Percentiles rank a stretch among this genome's conserved stretches.
phyloP scores from a whole-genome alignment of 92 coral and sea anemone genomes.

The Montipora capitata region DNA sequence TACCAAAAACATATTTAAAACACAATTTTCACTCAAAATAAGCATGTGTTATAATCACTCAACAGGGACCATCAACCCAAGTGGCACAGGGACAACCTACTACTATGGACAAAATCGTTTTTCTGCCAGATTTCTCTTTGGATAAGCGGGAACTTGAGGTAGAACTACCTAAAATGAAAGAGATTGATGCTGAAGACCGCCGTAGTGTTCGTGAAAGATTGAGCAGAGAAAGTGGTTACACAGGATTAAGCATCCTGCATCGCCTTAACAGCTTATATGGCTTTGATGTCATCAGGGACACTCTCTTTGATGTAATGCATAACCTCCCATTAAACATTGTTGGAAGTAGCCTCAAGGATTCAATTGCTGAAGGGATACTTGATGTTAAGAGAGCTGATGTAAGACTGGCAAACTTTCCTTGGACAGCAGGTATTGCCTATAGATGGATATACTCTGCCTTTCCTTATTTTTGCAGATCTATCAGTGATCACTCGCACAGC shows the following conservation, averaged over 20 bases:
- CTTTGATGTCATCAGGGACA: constrained; percentile 61
- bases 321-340: constrained; percentile 78
- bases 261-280: constrained; percentile 69
- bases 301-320: constrained; percentile 77
- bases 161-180: constrained; percentile 59
- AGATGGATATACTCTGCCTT: constrained; percentile 16
- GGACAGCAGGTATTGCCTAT: too few species aligned
- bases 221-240: constrained; percentile 68
- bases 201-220: constrained; percentile 59
- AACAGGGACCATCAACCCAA: constrained; percentile 19
- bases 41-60: too few species aligned
- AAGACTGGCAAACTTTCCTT: constrained; percentile 61
- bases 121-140: constrained; percentile 65
- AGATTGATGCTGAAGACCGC: constrained; percentile 63
- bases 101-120: constrained; percentile 72
- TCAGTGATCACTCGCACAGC: too few species aligned
- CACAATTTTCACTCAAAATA: too few species aligned
- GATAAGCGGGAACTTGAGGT: constrained; percentile 50
- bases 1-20: too few species aligned
- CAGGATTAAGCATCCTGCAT: constrained; percentile 67
- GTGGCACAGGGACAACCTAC: constrained; percentile 28
- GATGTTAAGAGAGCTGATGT: constrained; percentile 68
- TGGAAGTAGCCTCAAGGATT: constrained; percentile 34
- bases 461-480: too few species aligned
- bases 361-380: constrained; percentile 61